Conservation (phyloP, 2,113 vertebrate genomes). For the Albula glossodonta region DNA sequence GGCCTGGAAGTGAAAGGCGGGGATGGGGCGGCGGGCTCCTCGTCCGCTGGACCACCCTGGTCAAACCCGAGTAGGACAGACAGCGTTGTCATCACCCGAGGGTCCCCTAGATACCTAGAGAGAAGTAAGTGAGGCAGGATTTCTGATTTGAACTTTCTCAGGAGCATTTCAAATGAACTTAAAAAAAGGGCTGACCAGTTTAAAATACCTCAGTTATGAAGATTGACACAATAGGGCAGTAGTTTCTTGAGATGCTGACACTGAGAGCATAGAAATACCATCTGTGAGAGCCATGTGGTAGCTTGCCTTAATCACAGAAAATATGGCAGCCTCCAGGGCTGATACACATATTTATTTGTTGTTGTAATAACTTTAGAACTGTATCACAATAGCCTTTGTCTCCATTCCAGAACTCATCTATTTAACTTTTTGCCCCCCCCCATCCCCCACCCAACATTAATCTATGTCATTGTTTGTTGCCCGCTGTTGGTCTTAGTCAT, state of each 20-base stretch:
- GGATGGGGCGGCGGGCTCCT: slow-evolving; percentile 68
- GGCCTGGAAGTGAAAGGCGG: slow-evolving; percentile 79
- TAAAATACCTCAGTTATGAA: no score
- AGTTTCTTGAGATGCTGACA: background rate
- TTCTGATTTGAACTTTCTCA: no score
- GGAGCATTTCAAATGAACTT: no score
- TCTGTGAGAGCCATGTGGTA: background rate
- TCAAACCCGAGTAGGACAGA: slow-evolving; percentile 86
- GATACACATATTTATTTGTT: background rate
- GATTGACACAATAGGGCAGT: background rate
- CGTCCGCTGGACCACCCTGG: slow-evolving; percentile 80
- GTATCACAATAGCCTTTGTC: no score
- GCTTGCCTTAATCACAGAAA: background rate
- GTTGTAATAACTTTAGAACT: no score
- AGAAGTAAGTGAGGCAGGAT: background rate
- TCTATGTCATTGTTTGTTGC: no score
- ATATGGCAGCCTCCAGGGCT: background rate
- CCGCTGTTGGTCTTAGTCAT: no score
- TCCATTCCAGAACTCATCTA: no score
- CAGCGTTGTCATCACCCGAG: slow-evolving; percentile 85
- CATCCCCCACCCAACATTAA: no score
- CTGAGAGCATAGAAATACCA: background rate
- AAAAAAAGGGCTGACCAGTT: no score
- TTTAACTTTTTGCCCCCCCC: no score
- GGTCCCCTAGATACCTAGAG: slow-evolving; percentile 82